Percentiles rank a stretch among this genome's conserved stretches.
These are phyloP conservation scores for Orussus abietinus DNA, from an alignment of 1,140 invertebrate genomes.

Conservation along the genomic window DNA sequence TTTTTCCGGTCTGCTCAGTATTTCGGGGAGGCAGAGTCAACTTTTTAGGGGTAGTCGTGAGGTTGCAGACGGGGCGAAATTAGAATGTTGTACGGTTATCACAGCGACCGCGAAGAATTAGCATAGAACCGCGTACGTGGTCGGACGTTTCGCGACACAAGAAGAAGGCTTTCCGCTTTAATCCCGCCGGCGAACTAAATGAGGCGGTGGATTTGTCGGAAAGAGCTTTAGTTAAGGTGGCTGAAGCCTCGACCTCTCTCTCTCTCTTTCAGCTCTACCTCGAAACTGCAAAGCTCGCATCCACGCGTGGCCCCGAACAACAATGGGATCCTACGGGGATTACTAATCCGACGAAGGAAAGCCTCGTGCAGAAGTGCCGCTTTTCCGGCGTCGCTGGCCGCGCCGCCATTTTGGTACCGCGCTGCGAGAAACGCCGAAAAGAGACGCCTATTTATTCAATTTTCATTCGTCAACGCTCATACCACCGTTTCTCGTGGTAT, in stretches of 20 bases:
- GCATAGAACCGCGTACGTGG: conserved; percentile 42
- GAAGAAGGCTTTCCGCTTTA: conserved; percentile 46
- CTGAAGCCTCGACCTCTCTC: no score
- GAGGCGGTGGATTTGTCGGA: conserved; percentile 54
- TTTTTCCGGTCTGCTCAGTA: not conserved
- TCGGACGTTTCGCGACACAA: conserved; percentile 45
- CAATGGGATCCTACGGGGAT: conserved; percentile 44
- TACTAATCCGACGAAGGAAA: conserved; percentile 33
- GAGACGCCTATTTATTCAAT: no score
- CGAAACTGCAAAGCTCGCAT: conserved; percentile 45
- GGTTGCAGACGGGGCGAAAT: conserved; percentile 14
- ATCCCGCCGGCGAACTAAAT: conserved; percentile 48
- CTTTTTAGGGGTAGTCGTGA: not conserved
- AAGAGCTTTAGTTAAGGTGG: conserved; percentile 50
- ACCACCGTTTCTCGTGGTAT: no score
- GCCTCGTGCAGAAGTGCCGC: no score
- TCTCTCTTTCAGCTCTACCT: conserved; percentile 34
- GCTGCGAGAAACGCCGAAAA: conserved; percentile 3
- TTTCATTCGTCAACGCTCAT: no score
- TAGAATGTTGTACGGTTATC: conserved; percentile 32
- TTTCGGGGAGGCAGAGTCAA: conserved; percentile 11
- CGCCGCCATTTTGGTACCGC: conserved; percentile 5
- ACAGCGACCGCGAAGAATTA: conserved; percentile 33
- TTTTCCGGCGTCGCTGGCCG: conserved; percentile 19
- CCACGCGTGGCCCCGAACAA: conserved; percentile 48